These are phyloP conservation scores for Acleris literana DNA, from an alignment of 2,888 invertebrate genomes.

Conservation along the genomic window DNA sequence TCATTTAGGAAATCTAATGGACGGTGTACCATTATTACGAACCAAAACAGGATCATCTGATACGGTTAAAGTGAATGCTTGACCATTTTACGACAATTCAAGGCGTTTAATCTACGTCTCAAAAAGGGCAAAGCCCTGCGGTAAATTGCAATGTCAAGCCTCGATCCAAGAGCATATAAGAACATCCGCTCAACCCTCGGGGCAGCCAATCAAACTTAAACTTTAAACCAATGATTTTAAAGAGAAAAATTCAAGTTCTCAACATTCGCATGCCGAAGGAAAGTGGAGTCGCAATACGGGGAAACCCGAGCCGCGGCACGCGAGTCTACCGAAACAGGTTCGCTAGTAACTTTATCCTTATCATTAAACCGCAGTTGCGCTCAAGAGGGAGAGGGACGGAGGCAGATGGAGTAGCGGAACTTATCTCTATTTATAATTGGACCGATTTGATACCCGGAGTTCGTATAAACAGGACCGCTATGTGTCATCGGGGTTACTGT, in stretches of 20 bases:
- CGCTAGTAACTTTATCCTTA: slow-evolving; percentile 52
- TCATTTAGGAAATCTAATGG: slow-evolving; percentile 9
- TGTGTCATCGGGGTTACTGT: slow-evolving; percentile 54
- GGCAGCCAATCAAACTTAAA: slow-evolving; percentile 1
- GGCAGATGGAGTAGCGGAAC: slow-evolving; percentile 60
- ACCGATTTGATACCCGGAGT: slow-evolving; percentile 53
- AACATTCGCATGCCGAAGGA: slow-evolving; percentile 56
- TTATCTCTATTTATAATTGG: slow-evolving; percentile 75
- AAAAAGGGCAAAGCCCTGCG: slow-evolving; percentile 32
- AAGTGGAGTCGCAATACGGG: slow-evolving; percentile 59
- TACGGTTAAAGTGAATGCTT: slow-evolving; percentile 26
- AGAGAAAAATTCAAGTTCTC: slow-evolving; percentile 8
- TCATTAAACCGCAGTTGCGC: slow-evolving; percentile 22
- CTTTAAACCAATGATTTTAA: slow-evolving; percentile 14
- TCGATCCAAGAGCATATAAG: slow-evolving; percentile 16
- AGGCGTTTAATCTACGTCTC: slow-evolving; percentile 15
- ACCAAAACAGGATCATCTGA: slow-evolving; percentile 16
- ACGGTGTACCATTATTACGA: slow-evolving; percentile 1
- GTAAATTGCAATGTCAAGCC: slow-evolving; percentile 27
- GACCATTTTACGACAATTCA: slow-evolving; percentile 17
- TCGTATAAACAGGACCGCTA: slow-evolving; percentile 59
- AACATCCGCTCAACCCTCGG: slow-evolving; percentile 14
- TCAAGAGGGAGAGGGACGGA: slow-evolving; percentile 47
- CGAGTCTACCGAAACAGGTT: slow-evolving; percentile 53
- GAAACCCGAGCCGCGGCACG: slow-evolving; percentile 63